These are phyloP conservation scores for Allobates femoralis DNA, from an alignment of 2,797 vertebrate species.

Conservation along the genomic window DNA sequence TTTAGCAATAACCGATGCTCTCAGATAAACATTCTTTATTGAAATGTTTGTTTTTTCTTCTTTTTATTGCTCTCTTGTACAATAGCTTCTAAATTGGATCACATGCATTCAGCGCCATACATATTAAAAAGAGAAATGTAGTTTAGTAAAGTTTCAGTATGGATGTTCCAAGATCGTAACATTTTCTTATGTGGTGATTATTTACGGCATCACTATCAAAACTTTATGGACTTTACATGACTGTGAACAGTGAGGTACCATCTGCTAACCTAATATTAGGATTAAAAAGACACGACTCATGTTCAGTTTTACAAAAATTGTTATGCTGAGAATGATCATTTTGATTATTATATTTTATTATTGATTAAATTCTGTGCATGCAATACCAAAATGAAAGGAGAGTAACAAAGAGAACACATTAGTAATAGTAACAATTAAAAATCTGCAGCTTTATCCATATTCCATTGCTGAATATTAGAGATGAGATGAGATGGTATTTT, in stretches of 20 bases:
- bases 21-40: slow-evolving; percentile 57
- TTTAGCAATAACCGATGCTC: slow-evolving; percentile 54
- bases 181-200: slow-evolving; percentile 52
- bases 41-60: slow-evolving; percentile 43
- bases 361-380: not conserved
- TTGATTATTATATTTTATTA: too few species aligned
- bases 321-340: not conserved
- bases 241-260: slow-evolving; percentile 42
- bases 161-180: slow-evolving; percentile 44
- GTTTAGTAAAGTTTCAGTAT: slow-evolving; percentile 46
- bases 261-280: slow-evolving; percentile 47
- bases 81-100: slow-evolving; percentile 54
- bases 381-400: not conserved
- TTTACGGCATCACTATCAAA: slow-evolving; percentile 47
- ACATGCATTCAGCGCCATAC: slow-evolving; percentile 43
- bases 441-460: too few species aligned
- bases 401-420: not conserved
- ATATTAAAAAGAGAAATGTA: slow-evolving; percentile 56
- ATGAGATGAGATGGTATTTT: too few species aligned
- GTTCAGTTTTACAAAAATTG: slow-evolving; percentile 23
- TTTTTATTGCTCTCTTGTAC: slow-evolving; percentile 41
- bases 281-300: slow-evolving; percentile 24
- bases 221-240: slow-evolving; percentile 35
- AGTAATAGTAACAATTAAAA: not conserved
- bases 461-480: too few species aligned